These are phyloP conservation scores for Drosophila bocki DNA, from an alignment of 1,140 invertebrate genomes.

Conservation along the genomic window DNA sequence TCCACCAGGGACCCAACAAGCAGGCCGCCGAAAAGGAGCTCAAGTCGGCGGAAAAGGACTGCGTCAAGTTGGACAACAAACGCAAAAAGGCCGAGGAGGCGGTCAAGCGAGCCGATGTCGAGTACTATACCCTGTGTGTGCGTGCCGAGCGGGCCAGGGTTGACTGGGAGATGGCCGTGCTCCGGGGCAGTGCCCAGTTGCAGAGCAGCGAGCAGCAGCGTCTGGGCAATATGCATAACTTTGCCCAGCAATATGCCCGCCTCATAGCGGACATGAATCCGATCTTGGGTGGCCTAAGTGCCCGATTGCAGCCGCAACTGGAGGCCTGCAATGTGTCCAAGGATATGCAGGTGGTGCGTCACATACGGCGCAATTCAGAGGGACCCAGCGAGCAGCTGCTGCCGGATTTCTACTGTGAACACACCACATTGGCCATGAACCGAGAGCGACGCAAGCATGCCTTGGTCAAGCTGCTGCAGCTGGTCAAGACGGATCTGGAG, in stretches of 20 bases:
- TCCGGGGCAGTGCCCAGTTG: constrained; percentile 91
- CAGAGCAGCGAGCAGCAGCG: constrained; percentile 96
- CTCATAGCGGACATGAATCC: constrained; percentile 92
- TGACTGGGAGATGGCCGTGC: constrained; percentile 96
- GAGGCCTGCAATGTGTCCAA: constrained; percentile 82
- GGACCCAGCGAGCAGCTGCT: constrained; percentile 92
- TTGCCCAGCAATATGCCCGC: constrained; percentile 91
- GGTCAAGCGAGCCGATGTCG: constrained; percentile 95
- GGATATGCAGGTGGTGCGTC: constrained; percentile 82
- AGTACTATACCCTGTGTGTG: constrained; percentile 96
- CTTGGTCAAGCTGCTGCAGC: constrained; percentile 92
- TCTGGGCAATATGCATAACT: constrained; percentile 92
- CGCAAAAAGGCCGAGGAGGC: constrained; percentile 95
- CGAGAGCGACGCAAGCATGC: constrained; percentile 93
- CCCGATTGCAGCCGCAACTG: constrained; percentile 69
- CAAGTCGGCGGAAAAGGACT: constrained; percentile 86
- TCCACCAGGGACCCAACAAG: constrained; percentile 83
- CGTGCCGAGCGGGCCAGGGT: constrained; percentile 94
- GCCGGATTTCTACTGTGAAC: constrained; percentile 97
- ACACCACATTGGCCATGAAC: constrained; percentile 97
- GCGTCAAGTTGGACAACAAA: constrained; percentile 93
- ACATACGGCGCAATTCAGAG: constrained; percentile 84
- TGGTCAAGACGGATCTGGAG: constrained; percentile 94
- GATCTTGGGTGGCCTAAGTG: constrained; percentile 87
- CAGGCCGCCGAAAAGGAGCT: constrained; percentile 82